Evolutionary conservation across 2,113 vertebrate species (phyloP).

Genomic region (Brienomyrus brachyistius): DNA sequence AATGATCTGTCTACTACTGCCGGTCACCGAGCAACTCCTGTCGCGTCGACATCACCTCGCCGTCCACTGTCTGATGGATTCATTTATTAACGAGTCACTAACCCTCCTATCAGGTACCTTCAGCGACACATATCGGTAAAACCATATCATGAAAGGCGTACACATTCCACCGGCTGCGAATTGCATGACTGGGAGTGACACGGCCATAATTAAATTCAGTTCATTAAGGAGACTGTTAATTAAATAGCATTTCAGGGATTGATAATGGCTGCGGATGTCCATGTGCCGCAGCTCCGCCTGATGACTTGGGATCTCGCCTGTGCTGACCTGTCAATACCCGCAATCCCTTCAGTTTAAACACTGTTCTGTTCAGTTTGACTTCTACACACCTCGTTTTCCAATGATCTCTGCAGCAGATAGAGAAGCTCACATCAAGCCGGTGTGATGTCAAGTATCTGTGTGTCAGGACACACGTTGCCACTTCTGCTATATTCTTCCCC

Average conservation of each 20-base stretch:
- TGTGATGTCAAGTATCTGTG: background rate
- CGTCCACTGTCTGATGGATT: background rate
- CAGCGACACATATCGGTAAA: background rate
- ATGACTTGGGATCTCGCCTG: background rate
- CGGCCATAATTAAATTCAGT: background rate
- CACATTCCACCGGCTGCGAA: background rate
- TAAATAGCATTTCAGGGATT: background rate
- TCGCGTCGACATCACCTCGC: background rate
- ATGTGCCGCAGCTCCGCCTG: background rate
- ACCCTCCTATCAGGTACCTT: background rate
- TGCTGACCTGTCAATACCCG: background rate
- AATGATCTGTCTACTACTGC: background rate
- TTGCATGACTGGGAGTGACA: background rate
- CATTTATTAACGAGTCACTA: background rate
- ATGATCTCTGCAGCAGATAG: background rate
- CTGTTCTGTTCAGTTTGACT: background rate
- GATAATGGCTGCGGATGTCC: background rate
- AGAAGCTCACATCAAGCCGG: background rate
- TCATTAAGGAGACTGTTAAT: background rate
- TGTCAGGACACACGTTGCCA: background rate
- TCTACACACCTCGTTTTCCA: background rate
- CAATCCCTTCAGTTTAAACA: background rate
- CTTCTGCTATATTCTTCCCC: background rate
- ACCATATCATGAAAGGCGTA: background rate
- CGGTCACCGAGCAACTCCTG: background rate